phyloP scores from a whole-genome alignment of 2,797 vertebrate genomes.

The Okamejei kenojei region DNA sequence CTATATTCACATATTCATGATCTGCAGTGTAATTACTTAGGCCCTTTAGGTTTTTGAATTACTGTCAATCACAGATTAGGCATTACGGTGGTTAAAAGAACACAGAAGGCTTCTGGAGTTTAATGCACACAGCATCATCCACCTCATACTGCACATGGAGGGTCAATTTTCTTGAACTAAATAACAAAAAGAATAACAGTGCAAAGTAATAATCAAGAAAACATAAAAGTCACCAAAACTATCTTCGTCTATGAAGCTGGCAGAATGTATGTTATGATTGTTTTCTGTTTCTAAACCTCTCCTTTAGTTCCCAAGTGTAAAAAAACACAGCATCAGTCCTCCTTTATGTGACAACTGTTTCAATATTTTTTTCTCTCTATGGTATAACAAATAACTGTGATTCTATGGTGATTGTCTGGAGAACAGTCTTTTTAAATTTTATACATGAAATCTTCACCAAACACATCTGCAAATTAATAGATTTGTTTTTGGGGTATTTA shows the following conservation, averaged over 20 bases:
- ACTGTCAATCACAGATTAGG: not conserved
- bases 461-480: not conserved
- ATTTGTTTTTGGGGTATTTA: not conserved
- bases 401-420: not conserved
- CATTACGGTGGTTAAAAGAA: not conserved
- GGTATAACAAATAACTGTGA: not conserved
- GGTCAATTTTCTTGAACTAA: not conserved
- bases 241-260: not conserved
- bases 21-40: not conserved
- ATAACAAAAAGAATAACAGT: not conserved
- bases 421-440: not conserved
- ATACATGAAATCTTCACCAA: not conserved
- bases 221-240: not conserved
- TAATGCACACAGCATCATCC: not conserved
- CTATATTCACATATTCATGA: not conserved
- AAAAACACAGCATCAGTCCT: not conserved
- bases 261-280: not conserved
- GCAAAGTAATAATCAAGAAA: not conserved
- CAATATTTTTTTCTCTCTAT: not conserved
- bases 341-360: constrained; percentile 9
- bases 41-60: not conserved
- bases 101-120: not conserved
- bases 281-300: not conserved
- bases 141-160: not conserved
- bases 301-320: not conserved